These are phyloP conservation scores for Henicopernis longicauda DNA, from an alignment of 2,113 vertebrate species.

Conservation along the genomic window DNA sequence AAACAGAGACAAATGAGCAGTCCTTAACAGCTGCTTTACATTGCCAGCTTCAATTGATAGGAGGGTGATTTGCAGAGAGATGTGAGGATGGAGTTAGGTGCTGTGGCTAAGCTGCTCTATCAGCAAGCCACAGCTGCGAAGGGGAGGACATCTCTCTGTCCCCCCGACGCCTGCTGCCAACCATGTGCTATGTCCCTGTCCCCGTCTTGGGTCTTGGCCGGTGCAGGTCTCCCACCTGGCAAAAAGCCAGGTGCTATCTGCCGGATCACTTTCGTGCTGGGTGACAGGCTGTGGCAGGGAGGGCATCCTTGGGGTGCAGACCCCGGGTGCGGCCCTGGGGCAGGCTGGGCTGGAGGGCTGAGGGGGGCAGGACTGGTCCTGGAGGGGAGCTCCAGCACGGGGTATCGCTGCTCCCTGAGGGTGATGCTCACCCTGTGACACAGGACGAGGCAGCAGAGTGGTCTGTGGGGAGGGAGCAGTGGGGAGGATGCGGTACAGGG, in stretches of 20 bases:
- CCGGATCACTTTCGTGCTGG: background rate
- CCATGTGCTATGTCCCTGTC: accelerated
- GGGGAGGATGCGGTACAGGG: background rate
- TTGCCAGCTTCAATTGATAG: background rate
- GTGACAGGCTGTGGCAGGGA: background rate
- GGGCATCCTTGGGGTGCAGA: background rate
- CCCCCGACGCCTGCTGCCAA: background rate
- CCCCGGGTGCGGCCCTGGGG: background rate
- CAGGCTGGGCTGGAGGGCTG: background rate
- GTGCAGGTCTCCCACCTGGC: background rate
- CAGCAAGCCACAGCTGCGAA: background rate
- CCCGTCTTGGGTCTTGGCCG: accelerated
- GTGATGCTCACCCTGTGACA: background rate
- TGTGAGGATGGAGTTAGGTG: background rate
- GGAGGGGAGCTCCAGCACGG: background rate
- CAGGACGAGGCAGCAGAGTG: background rate
- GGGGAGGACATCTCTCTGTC: background rate
- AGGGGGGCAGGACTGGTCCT: background rate
- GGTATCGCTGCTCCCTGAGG: background rate
- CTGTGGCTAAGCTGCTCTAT: background rate
- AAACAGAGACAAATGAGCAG: constrained; percentile 43
- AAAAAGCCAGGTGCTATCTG: background rate
- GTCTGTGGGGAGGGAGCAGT: background rate
- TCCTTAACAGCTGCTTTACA: background rate
- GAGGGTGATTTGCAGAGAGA: background rate